These are phyloP conservation scores for Elysia crispata DNA, from an alignment of 2,888 invertebrate species.

Conservation along the genomic window DNA sequence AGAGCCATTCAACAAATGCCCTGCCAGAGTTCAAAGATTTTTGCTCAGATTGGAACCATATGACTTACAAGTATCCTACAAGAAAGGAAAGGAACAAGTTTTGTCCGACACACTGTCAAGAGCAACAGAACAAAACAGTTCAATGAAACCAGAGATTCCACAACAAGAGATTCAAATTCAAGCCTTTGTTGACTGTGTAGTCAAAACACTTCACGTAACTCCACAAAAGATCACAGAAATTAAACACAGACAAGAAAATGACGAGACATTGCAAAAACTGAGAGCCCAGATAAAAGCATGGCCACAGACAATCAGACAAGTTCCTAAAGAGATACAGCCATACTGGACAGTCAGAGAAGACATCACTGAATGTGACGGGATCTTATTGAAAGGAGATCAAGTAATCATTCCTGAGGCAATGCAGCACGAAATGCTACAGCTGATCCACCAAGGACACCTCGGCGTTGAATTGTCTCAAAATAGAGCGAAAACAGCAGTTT, in stretches of 20 bases:
- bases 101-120: background rate
- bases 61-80: constrained; percentile 37
- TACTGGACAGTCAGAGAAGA: background rate
- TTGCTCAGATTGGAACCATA: constrained; percentile 44
- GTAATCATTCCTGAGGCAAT: background rate
- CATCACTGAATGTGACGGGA: background rate
- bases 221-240: background rate
- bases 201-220: background rate
- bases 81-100: background rate
- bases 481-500: background rate
- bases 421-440: background rate
- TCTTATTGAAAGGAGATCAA: background rate
- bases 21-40: constrained; percentile 45
- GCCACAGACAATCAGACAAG: background rate
- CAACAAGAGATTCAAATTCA: background rate
- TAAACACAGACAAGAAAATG: background rate
- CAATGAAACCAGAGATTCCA: background rate
- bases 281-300: background rate
- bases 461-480: background rate
- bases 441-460: background rate
- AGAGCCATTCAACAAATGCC: constrained; percentile 42
- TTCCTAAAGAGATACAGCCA: background rate
- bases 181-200: background rate
- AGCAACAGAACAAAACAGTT: background rate
- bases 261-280: background rate